Conservation (phyloP, 1,140 invertebrate genomes). For the Scaptomyza graminum region DNA sequence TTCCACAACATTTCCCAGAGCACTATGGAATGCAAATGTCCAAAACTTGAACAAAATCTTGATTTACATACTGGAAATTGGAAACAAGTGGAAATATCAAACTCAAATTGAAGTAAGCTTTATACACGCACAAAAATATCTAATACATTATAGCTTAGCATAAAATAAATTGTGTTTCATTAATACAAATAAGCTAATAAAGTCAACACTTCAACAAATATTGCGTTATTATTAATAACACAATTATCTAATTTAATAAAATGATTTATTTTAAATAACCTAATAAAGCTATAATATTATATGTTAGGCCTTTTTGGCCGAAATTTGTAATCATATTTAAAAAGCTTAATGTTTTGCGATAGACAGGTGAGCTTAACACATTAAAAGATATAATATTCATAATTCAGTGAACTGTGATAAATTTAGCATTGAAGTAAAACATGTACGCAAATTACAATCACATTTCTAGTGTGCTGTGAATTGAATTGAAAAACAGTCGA, state of each 20-base stretch:
- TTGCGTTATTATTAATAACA: too few relatives aligned
- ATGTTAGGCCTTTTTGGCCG: neutral
- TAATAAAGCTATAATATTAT: neutral
- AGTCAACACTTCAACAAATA: too few relatives aligned
- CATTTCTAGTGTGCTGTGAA: conserved; percentile 8
- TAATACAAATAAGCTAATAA: too few relatives aligned
- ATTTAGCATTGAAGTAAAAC: neutral
- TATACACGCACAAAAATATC: too few relatives aligned
- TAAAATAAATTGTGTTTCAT: too few relatives aligned
- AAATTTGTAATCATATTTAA: neutral
- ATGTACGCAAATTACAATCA: conserved; percentile 5
- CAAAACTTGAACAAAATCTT: neutral
- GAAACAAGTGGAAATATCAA: too few relatives aligned
- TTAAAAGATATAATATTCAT: neutral
- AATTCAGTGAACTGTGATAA: neutral
- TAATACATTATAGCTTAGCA: too few relatives aligned
- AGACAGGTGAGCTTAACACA: neutral
- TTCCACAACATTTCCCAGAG: conserved; percentile 47
- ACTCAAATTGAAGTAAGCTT: too few relatives aligned
- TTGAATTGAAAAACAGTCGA: conserved; percentile 12
- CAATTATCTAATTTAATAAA: too few relatives aligned
- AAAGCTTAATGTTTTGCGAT: neutral
- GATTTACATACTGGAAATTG: too few relatives aligned
- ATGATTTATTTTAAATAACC: neutral
- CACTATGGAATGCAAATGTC: conserved; percentile 34